Percentiles rank a stretch among this genome's conserved stretches.
phyloP scores from a whole-genome alignment of 2,113 vertebrate genomes.

The Cyphomyrus discorhynchus region DNA sequence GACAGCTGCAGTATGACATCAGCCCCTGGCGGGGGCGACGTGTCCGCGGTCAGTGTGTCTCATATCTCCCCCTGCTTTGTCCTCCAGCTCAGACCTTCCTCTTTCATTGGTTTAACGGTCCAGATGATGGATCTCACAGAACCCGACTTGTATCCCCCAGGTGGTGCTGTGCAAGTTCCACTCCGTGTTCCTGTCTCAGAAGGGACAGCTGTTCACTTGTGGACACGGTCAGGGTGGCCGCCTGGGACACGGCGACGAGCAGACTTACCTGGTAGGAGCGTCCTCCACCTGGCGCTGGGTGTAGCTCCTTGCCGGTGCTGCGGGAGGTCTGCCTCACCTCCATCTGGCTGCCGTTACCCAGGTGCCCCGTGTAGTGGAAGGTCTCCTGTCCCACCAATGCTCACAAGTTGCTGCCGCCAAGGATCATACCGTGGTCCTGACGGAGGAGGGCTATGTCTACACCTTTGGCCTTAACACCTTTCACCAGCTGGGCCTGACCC shows the following conservation, averaged over 20 bases:
- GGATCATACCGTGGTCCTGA: constrained; percentile 91
- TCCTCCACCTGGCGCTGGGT: neutral
- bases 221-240: constrained; percentile 94
- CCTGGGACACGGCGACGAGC: constrained; percentile 93
- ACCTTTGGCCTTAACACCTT: constrained; percentile 90
- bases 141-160: constrained; percentile 46
- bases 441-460: constrained; percentile 87
- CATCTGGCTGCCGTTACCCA: constrained; percentile 34
- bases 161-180: constrained; percentile 96
- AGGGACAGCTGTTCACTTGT: constrained; percentile 91
- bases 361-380: constrained; percentile 86
- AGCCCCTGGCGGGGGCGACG: neutral
- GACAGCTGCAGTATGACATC: neutral
- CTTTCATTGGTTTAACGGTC: neutral
- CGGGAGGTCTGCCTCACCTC: neutral
- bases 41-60: neutral
- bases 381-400: constrained; percentile 77
- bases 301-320: neutral
- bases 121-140: neutral
- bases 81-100: neutral
- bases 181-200: constrained; percentile 93
- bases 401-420: constrained; percentile 85
- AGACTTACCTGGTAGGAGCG: constrained; percentile 83
- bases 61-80: neutral
- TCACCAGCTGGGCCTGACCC: constrained; percentile 82